Evolutionary conservation across 2,113 vertebrate species (phyloP).

Genomic region (Takifugu bimaculatus): DNA sequence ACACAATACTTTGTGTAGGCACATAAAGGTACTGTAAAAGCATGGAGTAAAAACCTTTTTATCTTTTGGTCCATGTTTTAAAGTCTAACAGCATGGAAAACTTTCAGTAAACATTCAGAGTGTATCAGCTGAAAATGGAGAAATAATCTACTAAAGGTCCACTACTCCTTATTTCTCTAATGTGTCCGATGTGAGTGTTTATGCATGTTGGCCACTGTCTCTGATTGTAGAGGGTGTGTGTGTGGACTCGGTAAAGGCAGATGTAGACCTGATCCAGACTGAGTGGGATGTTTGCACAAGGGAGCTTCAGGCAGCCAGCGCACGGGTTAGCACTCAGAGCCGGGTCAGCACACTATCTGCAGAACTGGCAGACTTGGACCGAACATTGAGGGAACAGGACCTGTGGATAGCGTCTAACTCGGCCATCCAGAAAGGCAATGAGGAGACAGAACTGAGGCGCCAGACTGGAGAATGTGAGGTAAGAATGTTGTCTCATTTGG

Average conservation of each 20-base stretch:
- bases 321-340: slow-evolving; percentile 76
- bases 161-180: slow-evolving; percentile 5
- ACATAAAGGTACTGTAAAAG: no score
- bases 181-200: neutral
- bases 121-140: no score
- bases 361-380: slow-evolving; percentile 77
- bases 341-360: slow-evolving; percentile 73
- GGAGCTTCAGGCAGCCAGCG: slow-evolving; percentile 73
- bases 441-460: slow-evolving; percentile 50
- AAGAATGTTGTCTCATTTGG: slow-evolving; percentile 11
- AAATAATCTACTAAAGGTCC: no score
- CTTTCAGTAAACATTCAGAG: no score
- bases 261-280: slow-evolving; percentile 65
- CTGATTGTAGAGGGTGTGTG: slow-evolving; percentile 69
- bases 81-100: no score
- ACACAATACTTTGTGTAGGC: no score
- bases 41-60: no score
- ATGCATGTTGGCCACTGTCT: neutral
- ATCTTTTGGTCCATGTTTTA: no score
- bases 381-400: slow-evolving; percentile 74
- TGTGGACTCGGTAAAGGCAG: slow-evolving; percentile 63
- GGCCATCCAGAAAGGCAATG: slow-evolving; percentile 33
- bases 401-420: slow-evolving; percentile 65
- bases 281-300: slow-evolving; percentile 77
- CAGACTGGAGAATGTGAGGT: slow-evolving; percentile 82